Conservation (phyloP, 2,888 invertebrate species). For the Anticlea derivata region DNA sequence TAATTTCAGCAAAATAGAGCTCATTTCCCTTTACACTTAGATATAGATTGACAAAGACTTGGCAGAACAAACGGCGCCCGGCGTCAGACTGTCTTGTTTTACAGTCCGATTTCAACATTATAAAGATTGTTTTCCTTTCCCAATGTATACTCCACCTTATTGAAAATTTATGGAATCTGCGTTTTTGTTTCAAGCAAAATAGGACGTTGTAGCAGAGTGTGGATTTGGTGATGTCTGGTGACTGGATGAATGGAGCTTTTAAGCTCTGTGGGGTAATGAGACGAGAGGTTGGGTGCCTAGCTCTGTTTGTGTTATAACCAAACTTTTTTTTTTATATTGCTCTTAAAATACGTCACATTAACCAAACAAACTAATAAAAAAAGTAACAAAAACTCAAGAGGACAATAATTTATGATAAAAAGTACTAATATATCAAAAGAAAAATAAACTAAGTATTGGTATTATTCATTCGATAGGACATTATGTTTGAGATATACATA, state of each 20-base stretch:
- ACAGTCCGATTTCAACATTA: conserved; percentile 57
- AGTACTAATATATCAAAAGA: no score
- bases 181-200: conserved; percentile 40
- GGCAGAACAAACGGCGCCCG: conserved; percentile 64
- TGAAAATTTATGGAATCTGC: conserved; percentile 41
- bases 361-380: no score
- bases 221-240: conserved; percentile 23
- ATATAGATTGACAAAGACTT: background rate
- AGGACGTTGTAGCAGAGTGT: conserved; percentile 36
- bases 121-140: conserved; percentile 53
- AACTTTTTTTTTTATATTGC: no score
- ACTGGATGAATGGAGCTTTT: conserved; percentile 30
- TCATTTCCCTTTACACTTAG: background rate
- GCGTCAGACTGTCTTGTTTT: conserved; percentile 80
- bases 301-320: no score
- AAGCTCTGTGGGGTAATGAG: conserved; percentile 21
- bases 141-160: conserved; percentile 32
- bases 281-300: background rate
- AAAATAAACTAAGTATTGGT: no score
- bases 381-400: no score
- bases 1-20: background rate
- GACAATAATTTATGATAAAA: no score
- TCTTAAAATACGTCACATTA: no score
- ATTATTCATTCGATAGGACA: no score
- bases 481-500: no score